Conservation (phyloP, 92 coral and sea anemone genomes). For the Palythoa grandiflora region DNA sequence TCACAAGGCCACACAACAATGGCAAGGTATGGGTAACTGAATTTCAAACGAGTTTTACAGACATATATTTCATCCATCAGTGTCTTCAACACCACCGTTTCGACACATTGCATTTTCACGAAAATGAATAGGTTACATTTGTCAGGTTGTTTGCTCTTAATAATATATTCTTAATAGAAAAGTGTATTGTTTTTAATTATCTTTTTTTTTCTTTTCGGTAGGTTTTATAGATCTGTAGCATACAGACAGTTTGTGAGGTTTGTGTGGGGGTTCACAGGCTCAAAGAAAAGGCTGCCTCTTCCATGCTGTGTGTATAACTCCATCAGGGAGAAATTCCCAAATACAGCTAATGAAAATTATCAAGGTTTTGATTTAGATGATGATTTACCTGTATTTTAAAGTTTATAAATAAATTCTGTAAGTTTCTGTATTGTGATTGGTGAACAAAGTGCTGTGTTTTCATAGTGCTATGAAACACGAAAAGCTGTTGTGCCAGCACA, state of each 20-base stretch:
- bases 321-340: constrained; percentile 42
- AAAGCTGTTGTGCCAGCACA: constrained; percentile 1
- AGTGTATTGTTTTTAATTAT: not conserved
- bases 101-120: not conserved
- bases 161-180: not conserved
- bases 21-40: constrained; percentile 44
- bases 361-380: constrained; percentile 28
- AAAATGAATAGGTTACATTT: not conserved
- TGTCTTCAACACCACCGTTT: not conserved
- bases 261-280: constrained; percentile 63
- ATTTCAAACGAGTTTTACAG: not conserved
- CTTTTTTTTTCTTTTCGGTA: constrained; percentile 7
- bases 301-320: constrained; percentile 68
- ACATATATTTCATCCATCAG: not conserved
- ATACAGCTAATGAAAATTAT: constrained; percentile 7
- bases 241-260: constrained; percentile 69
- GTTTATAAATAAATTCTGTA: constrained; percentile 3
- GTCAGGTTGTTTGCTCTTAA: not conserved
- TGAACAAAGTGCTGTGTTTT: constrained; percentile 18
- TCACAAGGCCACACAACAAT: constrained; percentile 48
- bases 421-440: constrained; percentile 20
- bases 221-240: constrained; percentile 73
- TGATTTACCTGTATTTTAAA: constrained; percentile 13
- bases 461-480: constrained; percentile 17
- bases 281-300: constrained; percentile 55